These are phyloP conservation scores for Leucosticte australis DNA, from an alignment of 2,113 vertebrate genomes.

Conservation along the genomic window DNA sequence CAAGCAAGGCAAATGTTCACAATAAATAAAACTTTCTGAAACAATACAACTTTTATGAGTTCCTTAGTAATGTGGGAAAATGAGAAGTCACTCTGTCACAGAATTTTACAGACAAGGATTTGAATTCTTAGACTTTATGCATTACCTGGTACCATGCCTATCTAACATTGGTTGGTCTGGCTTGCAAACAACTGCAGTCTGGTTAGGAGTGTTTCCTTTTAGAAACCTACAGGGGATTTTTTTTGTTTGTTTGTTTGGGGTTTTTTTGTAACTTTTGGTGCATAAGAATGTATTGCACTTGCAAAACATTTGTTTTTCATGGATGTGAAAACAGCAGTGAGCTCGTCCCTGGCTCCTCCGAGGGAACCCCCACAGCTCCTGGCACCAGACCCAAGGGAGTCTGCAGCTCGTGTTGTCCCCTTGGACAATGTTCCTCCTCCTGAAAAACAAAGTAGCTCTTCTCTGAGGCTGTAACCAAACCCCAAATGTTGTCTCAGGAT, in stretches of 20 bases:
- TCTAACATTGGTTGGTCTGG: neutral
- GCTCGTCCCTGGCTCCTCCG: fast-evolving
- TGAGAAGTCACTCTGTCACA: neutral
- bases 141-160: neutral
- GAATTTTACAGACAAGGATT: neutral
- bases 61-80: neutral
- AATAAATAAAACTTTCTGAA: neutral
- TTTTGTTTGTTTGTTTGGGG: neutral
- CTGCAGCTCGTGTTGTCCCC: fast-evolving
- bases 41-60: neutral
- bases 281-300: neutral
- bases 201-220: neutral
- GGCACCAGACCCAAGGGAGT: neutral
- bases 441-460: neutral
- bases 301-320: neutral
- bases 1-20: neutral
- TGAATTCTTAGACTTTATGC: neutral
- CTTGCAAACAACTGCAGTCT: neutral
- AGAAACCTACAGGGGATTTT: neutral
- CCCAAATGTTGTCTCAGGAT: neutral
- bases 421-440: neutral
- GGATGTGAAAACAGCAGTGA: neutral
- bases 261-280: neutral
- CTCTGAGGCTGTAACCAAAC: neutral
- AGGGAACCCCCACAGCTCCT: fast-evolving